Percentiles rank a stretch among this genome's conserved stretches.
Evolutionary conservation across 53 echinoderm and acorn worm genomes (phyloP).

Genomic region (Glandiceps talaboti): DNA sequence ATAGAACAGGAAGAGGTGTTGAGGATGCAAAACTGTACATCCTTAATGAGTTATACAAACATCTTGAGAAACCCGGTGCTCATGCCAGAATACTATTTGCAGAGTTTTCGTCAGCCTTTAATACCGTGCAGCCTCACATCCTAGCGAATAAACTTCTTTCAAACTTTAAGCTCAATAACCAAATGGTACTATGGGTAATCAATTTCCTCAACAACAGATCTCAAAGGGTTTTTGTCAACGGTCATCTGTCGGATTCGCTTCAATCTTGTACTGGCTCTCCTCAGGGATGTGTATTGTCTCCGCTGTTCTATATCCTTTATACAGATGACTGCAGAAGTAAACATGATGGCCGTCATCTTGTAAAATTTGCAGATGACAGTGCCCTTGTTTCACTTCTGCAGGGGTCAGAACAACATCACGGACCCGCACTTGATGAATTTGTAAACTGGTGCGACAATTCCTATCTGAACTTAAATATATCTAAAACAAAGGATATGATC

Average conservation of each 20-base stretch:
- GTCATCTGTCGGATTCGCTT: background rate
- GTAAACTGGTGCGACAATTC: background rate
- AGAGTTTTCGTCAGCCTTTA: background rate
- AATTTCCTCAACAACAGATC: slow-evolving; percentile 4
- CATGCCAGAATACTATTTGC: background rate
- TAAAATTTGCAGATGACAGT: background rate
- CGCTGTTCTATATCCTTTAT: slow-evolving; percentile 2
- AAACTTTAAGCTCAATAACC: background rate
- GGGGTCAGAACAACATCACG: background rate
- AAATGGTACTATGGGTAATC: background rate
- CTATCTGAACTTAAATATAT: background rate
- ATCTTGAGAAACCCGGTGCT: background rate
- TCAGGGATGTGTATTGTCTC: slow-evolving; percentile 4
- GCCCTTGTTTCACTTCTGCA: background rate
- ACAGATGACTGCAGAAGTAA: background rate
- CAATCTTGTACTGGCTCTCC: background rate
- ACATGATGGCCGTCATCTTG: background rate
- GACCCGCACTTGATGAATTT: background rate
- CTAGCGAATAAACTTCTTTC: background rate
- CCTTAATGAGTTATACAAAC: background rate
- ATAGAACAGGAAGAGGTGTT: background rate
- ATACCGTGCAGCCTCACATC: slow-evolving; percentile 1
- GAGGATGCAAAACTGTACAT: background rate
- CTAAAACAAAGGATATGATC: background rate
- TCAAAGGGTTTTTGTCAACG: background rate